A percentile compares a stretch with the other conserved stretches of the same genome.
Evolutionary conservation across 2,797 vertebrate genomes (phyloP).

Genomic region (Sarcoramphus papa): DNA sequence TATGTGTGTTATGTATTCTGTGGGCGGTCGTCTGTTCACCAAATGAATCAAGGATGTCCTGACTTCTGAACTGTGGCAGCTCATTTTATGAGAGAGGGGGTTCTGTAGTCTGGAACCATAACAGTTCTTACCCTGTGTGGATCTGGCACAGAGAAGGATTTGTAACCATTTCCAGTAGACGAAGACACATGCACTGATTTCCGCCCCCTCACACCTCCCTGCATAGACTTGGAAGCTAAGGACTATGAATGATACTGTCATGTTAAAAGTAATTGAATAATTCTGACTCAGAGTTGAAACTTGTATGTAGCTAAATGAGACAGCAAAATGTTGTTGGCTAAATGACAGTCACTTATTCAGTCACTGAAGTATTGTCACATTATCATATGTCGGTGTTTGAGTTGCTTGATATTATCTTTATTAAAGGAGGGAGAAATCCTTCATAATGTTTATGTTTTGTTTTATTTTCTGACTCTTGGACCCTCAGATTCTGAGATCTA

Average conservation of each 20-base stretch:
- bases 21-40: background rate
- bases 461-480: background rate
- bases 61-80: background rate
- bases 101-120: background rate
- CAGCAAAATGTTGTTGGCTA: background rate
- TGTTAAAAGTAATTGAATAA: background rate
- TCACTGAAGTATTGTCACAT: background rate
- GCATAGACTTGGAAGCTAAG: background rate
- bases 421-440: background rate
- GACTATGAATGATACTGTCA: background rate
- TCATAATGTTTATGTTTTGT: background rate
- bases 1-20: background rate
- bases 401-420: background rate
- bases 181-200: background rate
- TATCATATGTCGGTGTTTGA: background rate
- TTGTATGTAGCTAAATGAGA: background rate
- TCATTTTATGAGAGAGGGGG: background rate
- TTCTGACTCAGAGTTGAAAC: constrained; percentile 18
- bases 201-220: background rate
- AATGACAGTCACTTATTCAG: background rate
- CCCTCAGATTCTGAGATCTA: background rate
- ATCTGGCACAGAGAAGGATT: background rate
- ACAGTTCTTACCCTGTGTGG: background rate
- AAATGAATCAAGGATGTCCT: background rate
- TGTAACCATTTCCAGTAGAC: background rate